phyloP scores from a whole-genome alignment of 2,888 invertebrate species.

The Sympetrum striolatum region DNA sequence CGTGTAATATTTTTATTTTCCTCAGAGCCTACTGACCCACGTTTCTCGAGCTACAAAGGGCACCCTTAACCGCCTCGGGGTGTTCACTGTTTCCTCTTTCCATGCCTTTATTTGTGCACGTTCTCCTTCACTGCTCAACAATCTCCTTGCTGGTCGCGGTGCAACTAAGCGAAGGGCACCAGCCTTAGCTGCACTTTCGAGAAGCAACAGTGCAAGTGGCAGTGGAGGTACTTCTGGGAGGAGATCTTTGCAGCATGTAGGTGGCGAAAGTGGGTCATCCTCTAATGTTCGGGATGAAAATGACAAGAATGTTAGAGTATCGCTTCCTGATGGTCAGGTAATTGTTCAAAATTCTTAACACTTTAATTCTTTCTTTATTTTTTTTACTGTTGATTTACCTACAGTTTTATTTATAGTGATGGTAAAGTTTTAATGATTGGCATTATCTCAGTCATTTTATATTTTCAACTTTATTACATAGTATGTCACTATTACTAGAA shows the following conservation, averaged over 20 bases:
- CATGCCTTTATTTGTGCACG: conserved; percentile 97
- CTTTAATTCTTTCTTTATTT: too few relatives aligned
- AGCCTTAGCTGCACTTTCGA: conserved; percentile 84
- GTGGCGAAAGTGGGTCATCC: conserved; percentile 31
- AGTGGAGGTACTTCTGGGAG: conserved; percentile 69
- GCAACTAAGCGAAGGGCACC: conserved; percentile 90
- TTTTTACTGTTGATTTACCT: too few relatives aligned
- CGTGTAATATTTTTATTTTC: conserved; percentile 53
- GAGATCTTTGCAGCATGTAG: conserved; percentile 74
- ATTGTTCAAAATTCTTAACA: conserved; percentile 12
- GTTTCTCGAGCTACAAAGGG: conserved; percentile 95
- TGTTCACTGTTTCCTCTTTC: conserved; percentile 97
- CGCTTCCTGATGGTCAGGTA: conserved; percentile 81
- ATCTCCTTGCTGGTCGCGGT: conserved; percentile 87
- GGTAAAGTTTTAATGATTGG: too few relatives aligned
- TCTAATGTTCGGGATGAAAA: conserved; percentile 77
- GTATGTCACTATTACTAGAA: too few relatives aligned
- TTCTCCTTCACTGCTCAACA: conserved; percentile 90
- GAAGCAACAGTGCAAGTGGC: conserved; percentile 77
- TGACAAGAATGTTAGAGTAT: conserved; percentile 88
- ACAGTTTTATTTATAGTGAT: too few relatives aligned
- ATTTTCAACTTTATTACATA: too few relatives aligned
- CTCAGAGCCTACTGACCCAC: conserved; percentile 91
- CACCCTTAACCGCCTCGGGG: conserved; percentile 92
- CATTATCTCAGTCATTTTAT: too few relatives aligned